These are phyloP conservation scores for Drosophila littoralis DNA, from an alignment of 1,140 invertebrate species.

Conservation along the genomic window DNA sequence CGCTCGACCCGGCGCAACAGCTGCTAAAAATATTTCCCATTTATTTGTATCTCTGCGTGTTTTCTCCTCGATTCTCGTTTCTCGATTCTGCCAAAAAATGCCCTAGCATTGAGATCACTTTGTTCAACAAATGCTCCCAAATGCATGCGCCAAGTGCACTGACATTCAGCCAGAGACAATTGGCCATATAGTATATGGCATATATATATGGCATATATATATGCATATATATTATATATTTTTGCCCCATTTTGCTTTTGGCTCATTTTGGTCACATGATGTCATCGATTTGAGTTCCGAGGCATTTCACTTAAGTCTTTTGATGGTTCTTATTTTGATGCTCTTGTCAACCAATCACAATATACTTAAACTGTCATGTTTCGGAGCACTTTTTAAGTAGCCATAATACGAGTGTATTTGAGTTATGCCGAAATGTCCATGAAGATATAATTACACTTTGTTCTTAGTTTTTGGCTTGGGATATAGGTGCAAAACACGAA, in stretches of 20 bases:
- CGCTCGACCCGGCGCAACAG: conserved; percentile 20
- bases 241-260: conserved; percentile 64
- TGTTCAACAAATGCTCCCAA: conserved; percentile 14
- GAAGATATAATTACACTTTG: background rate
- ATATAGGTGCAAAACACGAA: too few relatives aligned
- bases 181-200: conserved; percentile 47
- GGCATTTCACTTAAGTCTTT: conserved; percentile 29
- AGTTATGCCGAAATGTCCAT: background rate
- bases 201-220: background rate
- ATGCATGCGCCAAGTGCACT: conserved; percentile 70
- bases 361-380: conserved; percentile 43
- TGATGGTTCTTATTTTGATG: conserved; percentile 57
- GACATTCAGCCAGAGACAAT: conserved; percentile 60
- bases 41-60: conserved; percentile 36
- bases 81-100: conserved; percentile 43
- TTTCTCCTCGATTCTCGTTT: background rate
- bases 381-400: conserved; percentile 12
- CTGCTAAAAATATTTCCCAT: conserved; percentile 33
- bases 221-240: conserved; percentile 32
- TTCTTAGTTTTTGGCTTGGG: too few relatives aligned
- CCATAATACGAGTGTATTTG: background rate
- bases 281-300: conserved; percentile 55
- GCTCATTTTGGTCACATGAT: conserved; percentile 54
- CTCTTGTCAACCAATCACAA: conserved; percentile 40
- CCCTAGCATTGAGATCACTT: conserved; percentile 70